Evolutionary conservation across 1,140 invertebrate genomes (phyloP).

Genomic region (Globodera ellingtonae): DNA sequence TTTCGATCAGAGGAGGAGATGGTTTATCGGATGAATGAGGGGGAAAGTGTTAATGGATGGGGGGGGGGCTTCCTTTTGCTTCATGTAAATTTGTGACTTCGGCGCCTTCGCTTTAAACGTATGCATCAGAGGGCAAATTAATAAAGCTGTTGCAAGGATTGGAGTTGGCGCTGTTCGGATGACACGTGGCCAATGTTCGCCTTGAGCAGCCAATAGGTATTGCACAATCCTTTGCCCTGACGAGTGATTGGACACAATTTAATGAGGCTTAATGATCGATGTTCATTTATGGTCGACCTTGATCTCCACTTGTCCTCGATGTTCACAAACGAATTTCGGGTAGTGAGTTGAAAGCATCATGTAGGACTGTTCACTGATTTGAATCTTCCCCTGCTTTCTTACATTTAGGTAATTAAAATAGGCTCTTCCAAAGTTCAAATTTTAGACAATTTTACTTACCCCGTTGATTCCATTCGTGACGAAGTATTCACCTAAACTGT

Average conservation of each 20-base stretch:
- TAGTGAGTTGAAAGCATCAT: slow-evolving; percentile 42
- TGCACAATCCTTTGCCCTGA: slow-evolving; percentile 54
- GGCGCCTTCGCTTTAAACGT: too few species aligned
- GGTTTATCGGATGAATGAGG: too few species aligned
- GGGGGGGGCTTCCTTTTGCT: too few species aligned
- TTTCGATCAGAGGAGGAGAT: too few species aligned
- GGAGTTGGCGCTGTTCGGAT: slow-evolving; percentile 15
- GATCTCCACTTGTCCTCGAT: slow-evolving; percentile 58
- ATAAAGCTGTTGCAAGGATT: slow-evolving; percentile 28
- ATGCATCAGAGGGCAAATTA: neutral
- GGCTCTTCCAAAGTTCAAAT: neutral
- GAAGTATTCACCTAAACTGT: slow-evolving; percentile 75
- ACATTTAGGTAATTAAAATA: neutral
- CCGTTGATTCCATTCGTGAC: slow-evolving; percentile 79
- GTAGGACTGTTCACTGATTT: slow-evolving; percentile 56
- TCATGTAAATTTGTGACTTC: too few species aligned
- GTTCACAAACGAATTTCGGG: slow-evolving; percentile 46
- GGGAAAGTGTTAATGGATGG: too few species aligned
- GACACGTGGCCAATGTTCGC: slow-evolving; percentile 22
- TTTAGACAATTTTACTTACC: slow-evolving; percentile 6
- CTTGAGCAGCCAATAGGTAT: slow-evolving; percentile 48
- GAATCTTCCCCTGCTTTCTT: slow-evolving; percentile 54
- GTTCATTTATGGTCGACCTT: slow-evolving; percentile 44
- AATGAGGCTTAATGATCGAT: neutral
- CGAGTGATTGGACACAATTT: neutral